Conservation (phyloP, 2,888 invertebrate genomes). For the Eilema griseolum region DNA sequence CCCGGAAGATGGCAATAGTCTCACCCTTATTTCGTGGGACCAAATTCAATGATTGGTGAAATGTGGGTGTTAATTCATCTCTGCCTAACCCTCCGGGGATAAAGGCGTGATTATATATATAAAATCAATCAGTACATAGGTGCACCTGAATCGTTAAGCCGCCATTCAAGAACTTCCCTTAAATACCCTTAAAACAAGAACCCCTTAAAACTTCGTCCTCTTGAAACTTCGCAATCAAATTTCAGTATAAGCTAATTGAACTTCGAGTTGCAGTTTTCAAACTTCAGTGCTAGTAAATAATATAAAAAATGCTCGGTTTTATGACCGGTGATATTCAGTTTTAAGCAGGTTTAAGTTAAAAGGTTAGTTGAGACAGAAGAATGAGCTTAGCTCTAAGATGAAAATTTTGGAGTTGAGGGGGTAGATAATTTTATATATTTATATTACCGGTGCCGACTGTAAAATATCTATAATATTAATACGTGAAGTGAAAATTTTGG, state of each 20-base stretch:
- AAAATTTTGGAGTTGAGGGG: too few species aligned
- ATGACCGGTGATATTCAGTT: neutral
- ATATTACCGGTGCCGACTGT: too few species aligned
- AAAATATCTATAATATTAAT: too few species aligned
- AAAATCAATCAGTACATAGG: slow-evolving; percentile 37
- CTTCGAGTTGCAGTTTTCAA: slow-evolving; percentile 67
- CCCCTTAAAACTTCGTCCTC: slow-evolving; percentile 69
- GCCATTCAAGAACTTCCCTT: slow-evolving; percentile 37
- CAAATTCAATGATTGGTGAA: too few species aligned
- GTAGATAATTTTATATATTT: too few species aligned
- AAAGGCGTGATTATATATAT: too few species aligned
- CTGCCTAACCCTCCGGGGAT: too few species aligned
- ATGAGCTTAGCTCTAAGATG: neutral
- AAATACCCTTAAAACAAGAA: slow-evolving; percentile 78
- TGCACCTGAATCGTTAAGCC: slow-evolving; percentile 40
- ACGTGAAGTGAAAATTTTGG: too few species aligned
- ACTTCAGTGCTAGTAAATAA: slow-evolving; percentile 54
- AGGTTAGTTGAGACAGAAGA: neutral
- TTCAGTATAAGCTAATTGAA: slow-evolving; percentile 80
- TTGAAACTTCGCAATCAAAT: slow-evolving; percentile 76
- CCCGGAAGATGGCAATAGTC: too few species aligned
- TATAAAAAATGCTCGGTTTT: slow-evolving; percentile 29
- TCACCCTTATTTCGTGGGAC: too few species aligned
- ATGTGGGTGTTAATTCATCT: too few species aligned
- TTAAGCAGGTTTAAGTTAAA: neutral